Conservation (phyloP, 2,888 invertebrate genomes). For the Ennomos erosarius region DNA sequence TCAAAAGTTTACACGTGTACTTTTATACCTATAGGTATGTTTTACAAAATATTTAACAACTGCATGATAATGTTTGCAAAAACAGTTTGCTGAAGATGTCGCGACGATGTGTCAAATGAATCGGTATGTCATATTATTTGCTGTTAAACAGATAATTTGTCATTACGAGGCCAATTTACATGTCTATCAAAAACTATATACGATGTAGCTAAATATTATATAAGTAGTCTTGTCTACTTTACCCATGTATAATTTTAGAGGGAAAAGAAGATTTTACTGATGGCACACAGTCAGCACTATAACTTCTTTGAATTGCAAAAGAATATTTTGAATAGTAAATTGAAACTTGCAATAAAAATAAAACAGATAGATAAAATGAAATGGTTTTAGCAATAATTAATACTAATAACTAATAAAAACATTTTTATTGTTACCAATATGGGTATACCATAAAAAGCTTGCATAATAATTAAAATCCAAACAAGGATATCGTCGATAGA, state of each 20-base stretch:
- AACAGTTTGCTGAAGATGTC: slow-evolving; percentile 68
- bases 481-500: slow-evolving; percentile 6
- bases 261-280: too few species aligned
- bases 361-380: too few species aligned
- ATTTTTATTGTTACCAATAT: slow-evolving; percentile 3
- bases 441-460: not conserved
- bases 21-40: slow-evolving; percentile 16
- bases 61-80: slow-evolving; percentile 61
- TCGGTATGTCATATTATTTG: slow-evolving; percentile 63
- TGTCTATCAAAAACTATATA: slow-evolving; percentile 25
- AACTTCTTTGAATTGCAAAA: too few species aligned
- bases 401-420: too few species aligned
- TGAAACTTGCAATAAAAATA: too few species aligned
- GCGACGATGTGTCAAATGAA: slow-evolving; percentile 67
- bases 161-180: slow-evolving; percentile 39
- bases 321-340: too few species aligned
- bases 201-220: not conserved
- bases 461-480: slow-evolving; percentile 3
- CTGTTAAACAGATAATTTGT: slow-evolving; percentile 48
- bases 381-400: too few species aligned
- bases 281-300: too few species aligned
- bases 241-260: too few species aligned
- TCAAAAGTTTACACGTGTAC: slow-evolving; percentile 7
- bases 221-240: too few species aligned
- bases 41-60: slow-evolving; percentile 53